Conservation (phyloP, 2,888 invertebrate genomes). For the Lasioglossum figueresi region DNA sequence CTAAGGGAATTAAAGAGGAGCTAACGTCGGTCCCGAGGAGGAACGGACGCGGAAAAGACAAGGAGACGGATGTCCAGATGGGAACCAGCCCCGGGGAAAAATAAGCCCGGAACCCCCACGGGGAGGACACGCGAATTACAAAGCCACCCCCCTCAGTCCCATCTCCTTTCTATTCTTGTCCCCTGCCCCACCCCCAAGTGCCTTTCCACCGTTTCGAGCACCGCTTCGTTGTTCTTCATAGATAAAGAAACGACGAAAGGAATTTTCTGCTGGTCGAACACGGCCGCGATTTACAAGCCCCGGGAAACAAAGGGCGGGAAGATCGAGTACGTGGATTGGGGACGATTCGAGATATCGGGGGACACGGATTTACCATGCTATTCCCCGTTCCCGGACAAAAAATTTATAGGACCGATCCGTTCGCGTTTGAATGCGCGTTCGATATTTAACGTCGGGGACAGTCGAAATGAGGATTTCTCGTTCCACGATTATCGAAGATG, state of each 20-base stretch:
- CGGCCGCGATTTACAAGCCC: constrained; percentile 21
- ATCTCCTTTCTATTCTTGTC: not conserved
- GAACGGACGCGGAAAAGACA: constrained; percentile 3
- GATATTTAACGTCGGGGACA: not conserved
- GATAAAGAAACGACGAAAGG: constrained; percentile 31
- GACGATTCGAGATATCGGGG: not conserved
- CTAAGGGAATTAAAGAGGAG: constrained; percentile 46
- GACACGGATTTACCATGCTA: not conserved
- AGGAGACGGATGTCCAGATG: constrained; percentile 12
- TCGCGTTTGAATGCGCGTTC: not conserved
- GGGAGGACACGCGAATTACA: constrained; percentile 22
- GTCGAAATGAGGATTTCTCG: constrained; percentile 1
- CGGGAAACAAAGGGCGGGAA: constrained; percentile 11
- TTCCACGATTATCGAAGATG: not conserved
- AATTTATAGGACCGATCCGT: not conserved
- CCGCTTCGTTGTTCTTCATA: constrained; percentile 8
- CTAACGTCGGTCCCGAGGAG: not conserved
- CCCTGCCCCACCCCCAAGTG: not conserved
- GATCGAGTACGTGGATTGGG: constrained; percentile 13
- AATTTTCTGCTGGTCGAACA: constrained; percentile 14
- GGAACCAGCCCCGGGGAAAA: not conserved
- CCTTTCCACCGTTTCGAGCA: not conserved
- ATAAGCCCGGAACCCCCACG: not conserved
- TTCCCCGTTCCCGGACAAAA: constrained; percentile 1
- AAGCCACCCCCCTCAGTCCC: not conserved